A percentile compares a stretch with the other conserved stretches of the same genome.
These are phyloP conservation scores for Drosophila peninsularis DNA, from an alignment of 2,888 invertebrate species.

Conservation along the genomic window DNA sequence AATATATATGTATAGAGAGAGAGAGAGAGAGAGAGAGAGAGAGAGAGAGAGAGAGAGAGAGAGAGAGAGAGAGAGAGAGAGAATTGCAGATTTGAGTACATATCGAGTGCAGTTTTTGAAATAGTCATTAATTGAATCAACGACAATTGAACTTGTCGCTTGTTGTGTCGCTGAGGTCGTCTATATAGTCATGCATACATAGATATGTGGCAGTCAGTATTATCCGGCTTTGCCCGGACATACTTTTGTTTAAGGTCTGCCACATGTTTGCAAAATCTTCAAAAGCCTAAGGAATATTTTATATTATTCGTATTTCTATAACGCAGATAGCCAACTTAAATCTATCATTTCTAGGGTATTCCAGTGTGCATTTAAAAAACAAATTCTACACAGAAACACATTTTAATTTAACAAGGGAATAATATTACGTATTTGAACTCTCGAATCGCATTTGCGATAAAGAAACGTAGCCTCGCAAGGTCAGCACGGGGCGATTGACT, in stretches of 20 bases:
- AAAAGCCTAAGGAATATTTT: neutral
- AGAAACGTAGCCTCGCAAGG: conserved; percentile 72
- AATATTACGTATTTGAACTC: conserved; percentile 62
- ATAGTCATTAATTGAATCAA: conserved; percentile 44
- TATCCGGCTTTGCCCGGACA: neutral
- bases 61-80: no score
- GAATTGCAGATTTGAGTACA: conserved; percentile 36
- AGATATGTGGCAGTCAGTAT: conserved; percentile 3
- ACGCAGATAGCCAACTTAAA: no score
- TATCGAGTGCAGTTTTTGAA: conserved; percentile 45
- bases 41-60: no score
- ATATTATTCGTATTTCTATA: neutral
- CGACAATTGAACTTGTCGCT: conserved; percentile 47
- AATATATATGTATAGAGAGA: no score
- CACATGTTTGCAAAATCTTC: neutral
- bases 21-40: no score
- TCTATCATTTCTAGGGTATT: neutral
- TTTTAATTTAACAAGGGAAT: conserved; percentile 14
- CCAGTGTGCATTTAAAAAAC: neutral
- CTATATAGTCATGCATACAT: conserved; percentile 17
- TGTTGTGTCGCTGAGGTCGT: conserved; percentile 18
- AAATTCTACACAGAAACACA: neutral
- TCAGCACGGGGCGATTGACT: conserved; percentile 55
- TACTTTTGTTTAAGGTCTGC: neutral
- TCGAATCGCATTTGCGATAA: conserved; percentile 53